These are phyloP conservation scores for Erythrocercus mccallii DNA, from an alignment of 2,113 vertebrate species.

Conservation along the genomic window DNA sequence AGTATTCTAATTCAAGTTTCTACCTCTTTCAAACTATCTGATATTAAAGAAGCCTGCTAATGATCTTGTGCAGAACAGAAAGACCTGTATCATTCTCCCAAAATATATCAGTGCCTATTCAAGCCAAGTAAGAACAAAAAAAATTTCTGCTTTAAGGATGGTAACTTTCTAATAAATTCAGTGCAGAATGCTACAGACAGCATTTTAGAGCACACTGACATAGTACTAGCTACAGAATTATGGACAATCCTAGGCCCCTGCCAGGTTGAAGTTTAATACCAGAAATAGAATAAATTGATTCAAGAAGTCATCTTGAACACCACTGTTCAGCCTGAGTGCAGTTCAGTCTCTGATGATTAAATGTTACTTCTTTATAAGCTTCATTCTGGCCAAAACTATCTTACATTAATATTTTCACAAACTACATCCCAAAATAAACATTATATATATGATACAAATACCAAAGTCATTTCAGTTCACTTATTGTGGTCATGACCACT, in stretches of 20 bases:
- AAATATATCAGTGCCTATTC: not conserved
- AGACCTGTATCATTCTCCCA: not conserved
- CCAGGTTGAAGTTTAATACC: conserved; percentile 51
- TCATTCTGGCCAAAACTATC: conserved; percentile 52
- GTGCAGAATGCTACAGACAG: conserved; percentile 19
- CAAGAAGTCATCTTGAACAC: conserved; percentile 55
- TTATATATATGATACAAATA: conserved; percentile 61
- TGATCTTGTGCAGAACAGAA: not conserved
- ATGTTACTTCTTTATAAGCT: conserved; percentile 55
- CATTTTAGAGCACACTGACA: conserved; percentile 51
- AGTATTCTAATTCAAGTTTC: not conserved
- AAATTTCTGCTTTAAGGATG: not conserved
- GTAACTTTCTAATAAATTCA: conserved; percentile 47
- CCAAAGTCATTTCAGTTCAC: conserved; percentile 66
- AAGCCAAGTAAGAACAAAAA: not conserved
- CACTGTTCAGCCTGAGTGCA: conserved; percentile 43
- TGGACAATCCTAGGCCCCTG: conserved; percentile 18
- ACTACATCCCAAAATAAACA: conserved; percentile 62
- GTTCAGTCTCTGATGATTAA: conserved; percentile 47
- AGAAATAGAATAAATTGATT: conserved; percentile 70
- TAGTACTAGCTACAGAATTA: conserved; percentile 20
- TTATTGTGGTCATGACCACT: conserved; percentile 67
- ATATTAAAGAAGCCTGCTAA: not conserved
- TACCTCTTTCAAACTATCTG: not conserved
- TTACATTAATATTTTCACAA: conserved; percentile 65